Evolutionary conservation across 2,888 invertebrate genomes (phyloP).

Genomic region (Mesoligia furuncula): DNA sequence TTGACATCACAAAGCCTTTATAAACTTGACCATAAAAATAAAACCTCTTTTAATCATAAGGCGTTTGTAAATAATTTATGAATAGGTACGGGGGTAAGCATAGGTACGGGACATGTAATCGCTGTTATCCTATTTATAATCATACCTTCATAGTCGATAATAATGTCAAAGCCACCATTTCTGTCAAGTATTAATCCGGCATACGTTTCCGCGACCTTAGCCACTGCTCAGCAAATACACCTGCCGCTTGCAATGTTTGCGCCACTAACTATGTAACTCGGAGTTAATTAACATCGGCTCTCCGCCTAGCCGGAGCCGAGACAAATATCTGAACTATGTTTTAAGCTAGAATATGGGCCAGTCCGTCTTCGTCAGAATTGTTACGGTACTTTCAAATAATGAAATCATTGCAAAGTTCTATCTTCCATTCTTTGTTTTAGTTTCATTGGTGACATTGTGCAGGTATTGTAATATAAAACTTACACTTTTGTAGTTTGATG

Average conservation of each 20-base stretch:
- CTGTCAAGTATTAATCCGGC: conserved; percentile 16
- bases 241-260: conserved; percentile 60
- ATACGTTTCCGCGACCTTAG: conserved; percentile 30
- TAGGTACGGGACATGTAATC: neutral
- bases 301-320: conserved; percentile 26
- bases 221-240: conserved; percentile 57
- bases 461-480: conserved; percentile 45
- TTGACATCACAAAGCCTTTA: neutral
- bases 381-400: conserved; percentile 23
- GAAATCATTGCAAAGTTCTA: conserved; percentile 12
- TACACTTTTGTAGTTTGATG: conserved; percentile 44
- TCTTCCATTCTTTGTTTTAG: conserved; percentile 24
- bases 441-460: conserved; percentile 30
- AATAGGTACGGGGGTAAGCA: conserved; percentile 6
- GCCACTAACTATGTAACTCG: conserved; percentile 58
- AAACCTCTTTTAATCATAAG: conserved; percentile 11
- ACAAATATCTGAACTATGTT: conserved; percentile 45
- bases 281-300: conserved; percentile 63
- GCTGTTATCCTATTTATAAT: neutral
- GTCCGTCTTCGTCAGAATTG: conserved; percentile 34
- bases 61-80: conserved; percentile 10
- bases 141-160: neutral
- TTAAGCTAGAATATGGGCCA: conserved; percentile 18
- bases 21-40: neutral
- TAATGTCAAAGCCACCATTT: conserved; percentile 9